Conservation (phyloP, 2,113 vertebrate genomes). For the Meleagris gallopavo region DNA sequence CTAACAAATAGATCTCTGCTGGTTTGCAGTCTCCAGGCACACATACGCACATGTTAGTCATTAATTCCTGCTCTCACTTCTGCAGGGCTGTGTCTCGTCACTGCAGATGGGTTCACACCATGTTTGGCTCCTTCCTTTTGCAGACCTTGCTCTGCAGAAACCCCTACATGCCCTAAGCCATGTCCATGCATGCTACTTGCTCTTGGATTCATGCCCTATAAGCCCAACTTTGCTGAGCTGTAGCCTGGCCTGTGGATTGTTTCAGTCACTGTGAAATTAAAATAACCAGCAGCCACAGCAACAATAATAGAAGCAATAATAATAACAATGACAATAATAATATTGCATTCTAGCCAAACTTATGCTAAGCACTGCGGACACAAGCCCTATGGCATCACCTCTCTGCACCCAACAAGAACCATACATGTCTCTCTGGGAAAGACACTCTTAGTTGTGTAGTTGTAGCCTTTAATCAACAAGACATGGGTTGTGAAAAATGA, state of each 20-base stretch:
- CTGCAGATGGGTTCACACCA: not conserved
- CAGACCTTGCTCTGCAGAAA: fast-evolving
- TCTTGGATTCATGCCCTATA: fast-evolving
- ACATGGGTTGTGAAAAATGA: not conserved
- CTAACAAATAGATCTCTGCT: not conserved
- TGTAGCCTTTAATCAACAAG: not conserved
- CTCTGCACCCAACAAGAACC: not conserved
- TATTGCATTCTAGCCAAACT: not conserved
- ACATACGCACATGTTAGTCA: fast-evolving
- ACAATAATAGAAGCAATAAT: not conserved
- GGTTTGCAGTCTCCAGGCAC: not conserved
- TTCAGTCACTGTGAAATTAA: not conserved
- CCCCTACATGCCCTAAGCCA: fast-evolving
- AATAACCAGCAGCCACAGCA: not conserved
- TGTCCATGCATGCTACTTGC: fast-evolving
- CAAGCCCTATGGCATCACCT: not conserved
- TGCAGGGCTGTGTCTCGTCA: fast-evolving
- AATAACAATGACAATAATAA: too few relatives aligned
- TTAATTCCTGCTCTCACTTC: not conserved
- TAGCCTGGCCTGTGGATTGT: not conserved
- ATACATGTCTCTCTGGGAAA: not conserved
- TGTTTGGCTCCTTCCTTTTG: not conserved
- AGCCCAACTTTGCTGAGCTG: not conserved
- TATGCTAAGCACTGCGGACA: not conserved
- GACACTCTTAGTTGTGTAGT: not conserved